Evolutionary conservation across 1,140 invertebrate species (phyloP), one percentile per base, ranked within the genome.

Genomic region (Zaprionus ornatus): DNA sequence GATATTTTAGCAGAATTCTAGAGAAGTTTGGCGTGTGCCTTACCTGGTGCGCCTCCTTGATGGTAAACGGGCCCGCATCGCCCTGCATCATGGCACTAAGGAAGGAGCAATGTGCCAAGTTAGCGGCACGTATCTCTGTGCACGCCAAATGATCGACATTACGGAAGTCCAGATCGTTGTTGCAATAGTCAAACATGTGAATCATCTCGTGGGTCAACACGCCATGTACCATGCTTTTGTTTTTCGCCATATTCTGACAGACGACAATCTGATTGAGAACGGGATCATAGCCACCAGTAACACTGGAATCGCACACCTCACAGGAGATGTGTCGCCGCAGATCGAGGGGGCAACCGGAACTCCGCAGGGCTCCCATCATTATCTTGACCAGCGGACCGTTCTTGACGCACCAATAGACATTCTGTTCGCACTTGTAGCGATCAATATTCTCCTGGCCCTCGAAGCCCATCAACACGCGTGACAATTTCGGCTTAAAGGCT

Each of bases 141-240:
- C 98, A 99, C 0, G 98, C 98, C 45, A 99, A 92, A 93, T 99
- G 98, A 82, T 99, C 96, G 64, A 98, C 93, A 92, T 99, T 98
- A 77, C 95, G 96, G 78, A 98, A 97, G 91, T 99, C 96, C 37
- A 99, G 90, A 62, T 99, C 95, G 77, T 98, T 96, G 50, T 95
- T 94, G 93, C 98, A 99, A 85, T 96, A 97, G 92, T 99, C 98
- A 93, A 98, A 99, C 97, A 99, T 99, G 92, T 99, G 98, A 48
- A 99, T 96, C 94, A 99, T 95, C 93, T 99, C 98, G 93, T 99
- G 98, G 1, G 96, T 95, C 4, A 99, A 90, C 7, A 98, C 96
- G 69, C 95, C 95, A 92, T 97, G 96, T 1, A 98, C 95, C 80
- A 95, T 94, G 5, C 94, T 94, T 92, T 95, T 92, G 42, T 93